Percentiles rank a stretch among this genome's conserved stretches.
Conservation (phyloP, 2,888 invertebrate genomes). For the Kryphioiulus occultus region DNA sequence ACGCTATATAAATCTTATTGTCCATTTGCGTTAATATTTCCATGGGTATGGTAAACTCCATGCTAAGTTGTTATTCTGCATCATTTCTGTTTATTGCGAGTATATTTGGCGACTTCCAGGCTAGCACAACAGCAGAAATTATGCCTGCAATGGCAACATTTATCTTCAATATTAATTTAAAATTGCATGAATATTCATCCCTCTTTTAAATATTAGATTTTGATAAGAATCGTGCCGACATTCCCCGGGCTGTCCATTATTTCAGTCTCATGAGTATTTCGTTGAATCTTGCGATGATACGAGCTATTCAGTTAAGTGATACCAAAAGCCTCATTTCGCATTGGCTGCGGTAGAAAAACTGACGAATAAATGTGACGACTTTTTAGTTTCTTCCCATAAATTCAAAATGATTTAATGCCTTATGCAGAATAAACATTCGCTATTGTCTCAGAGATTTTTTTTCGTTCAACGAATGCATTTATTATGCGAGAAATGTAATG, state of each 20-base stretch:
- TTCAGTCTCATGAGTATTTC: neutral
- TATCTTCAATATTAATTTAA: conserved; percentile 25
- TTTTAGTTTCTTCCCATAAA: neutral
- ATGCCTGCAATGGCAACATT: neutral
- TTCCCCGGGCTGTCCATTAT: neutral
- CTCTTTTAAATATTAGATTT: neutral
- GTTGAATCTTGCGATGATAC: neutral
- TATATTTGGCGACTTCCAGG: neutral
- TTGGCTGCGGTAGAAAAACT: neutral
- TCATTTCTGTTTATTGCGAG: no score
- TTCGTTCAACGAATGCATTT: neutral
- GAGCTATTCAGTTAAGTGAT: neutral
- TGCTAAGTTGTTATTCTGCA: no score
- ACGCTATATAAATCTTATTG: no score
- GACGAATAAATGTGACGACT: neutral
- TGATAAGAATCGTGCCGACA: neutral
- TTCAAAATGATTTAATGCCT: neutral
- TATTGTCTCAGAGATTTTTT: neutral
- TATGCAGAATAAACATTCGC: conserved; percentile 18
- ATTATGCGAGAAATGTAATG: neutral
- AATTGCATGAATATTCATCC: neutral
- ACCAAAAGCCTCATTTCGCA: neutral
- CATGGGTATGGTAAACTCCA: no score
- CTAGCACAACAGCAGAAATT: neutral
- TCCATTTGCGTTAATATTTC: no score